Evolutionary conservation across 64 coral and sea anemone genomes (phyloP).

Genomic region (Porites lutea): DNA sequence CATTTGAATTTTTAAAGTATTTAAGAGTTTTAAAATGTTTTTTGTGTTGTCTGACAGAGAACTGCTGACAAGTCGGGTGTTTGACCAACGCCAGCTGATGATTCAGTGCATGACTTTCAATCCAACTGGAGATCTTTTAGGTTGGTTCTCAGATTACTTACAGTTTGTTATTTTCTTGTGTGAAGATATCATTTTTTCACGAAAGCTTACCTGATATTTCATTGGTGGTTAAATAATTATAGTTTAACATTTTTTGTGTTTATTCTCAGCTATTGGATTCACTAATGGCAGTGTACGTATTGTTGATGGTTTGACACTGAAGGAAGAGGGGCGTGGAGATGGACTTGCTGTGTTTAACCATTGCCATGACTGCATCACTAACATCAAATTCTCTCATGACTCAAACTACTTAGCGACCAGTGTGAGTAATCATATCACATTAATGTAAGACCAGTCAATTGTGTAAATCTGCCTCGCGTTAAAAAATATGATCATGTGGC

Average conservation of each 20-base stretch:
- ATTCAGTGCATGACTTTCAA: slow-evolving; percentile 94
- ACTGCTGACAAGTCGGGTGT: slow-evolving; percentile 83
- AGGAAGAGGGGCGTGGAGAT: slow-evolving; percentile 90
- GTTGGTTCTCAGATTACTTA: slow-evolving; percentile 41
- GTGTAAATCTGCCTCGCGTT: too few relatives aligned
- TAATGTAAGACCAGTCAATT: too few relatives aligned
- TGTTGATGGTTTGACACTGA: slow-evolving; percentile 82
- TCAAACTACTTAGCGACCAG: slow-evolving; percentile 89
- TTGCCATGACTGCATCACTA: slow-evolving; percentile 93
- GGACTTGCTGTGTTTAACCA: slow-evolving; percentile 89
- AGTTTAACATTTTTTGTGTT: background rate
- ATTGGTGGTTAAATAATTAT: too few relatives aligned
- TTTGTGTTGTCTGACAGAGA: slow-evolving; percentile 51
- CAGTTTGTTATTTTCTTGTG: too few relatives aligned
- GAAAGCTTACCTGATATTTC: too few relatives aligned
- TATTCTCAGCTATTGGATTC: slow-evolving; percentile 78
- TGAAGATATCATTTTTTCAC: too few relatives aligned
- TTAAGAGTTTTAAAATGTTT: too few relatives aligned
- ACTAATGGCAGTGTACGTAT: slow-evolving; percentile 93
- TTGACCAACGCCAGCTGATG: slow-evolving; percentile 82
- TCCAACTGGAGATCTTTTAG: slow-evolving; percentile 85
- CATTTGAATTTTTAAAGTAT: too few relatives aligned
- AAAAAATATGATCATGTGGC: too few relatives aligned
- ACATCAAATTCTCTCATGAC: slow-evolving; percentile 96
- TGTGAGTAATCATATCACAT: slow-evolving; percentile 58